Evolutionary conservation across 2,888 invertebrate species (phyloP), one percentile per base, ranked within the genome.

Genomic region (Eupelmus urozonus): DNA sequence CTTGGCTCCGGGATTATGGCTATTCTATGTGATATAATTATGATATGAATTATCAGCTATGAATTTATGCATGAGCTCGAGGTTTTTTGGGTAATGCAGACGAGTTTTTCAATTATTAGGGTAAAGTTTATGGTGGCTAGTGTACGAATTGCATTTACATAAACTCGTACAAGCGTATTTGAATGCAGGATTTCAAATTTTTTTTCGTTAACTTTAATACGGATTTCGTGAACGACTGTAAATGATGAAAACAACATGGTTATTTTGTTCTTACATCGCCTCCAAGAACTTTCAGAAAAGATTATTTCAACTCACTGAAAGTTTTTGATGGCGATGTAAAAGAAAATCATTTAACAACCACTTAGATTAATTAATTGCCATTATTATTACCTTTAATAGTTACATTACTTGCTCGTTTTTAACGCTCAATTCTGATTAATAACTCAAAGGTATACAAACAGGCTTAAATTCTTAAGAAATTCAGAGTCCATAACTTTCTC

Each of bases 401-500:
- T 65, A 25, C 27, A 29, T 45, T 45, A n/a, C 18, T n/a, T 27
- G 16, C 27, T 45, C n/a, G 45, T 59, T 45, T 59, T 70, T 40
- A 34, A 25, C 23, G 40, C 18, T 53, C 53, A 16, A 13, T n/a
- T 13, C 25, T 67, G 71, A 72, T 72, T 34, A 53, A 72, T 62
- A 62, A 49, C 53, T 23, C 25, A 16, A 2, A n/a, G 20, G 49
- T 20, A 70, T 20, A 53, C 18, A 62, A 71, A 40, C 71, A 27
- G 23, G 49, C 34, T 23, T 25, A 27, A 59, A 59, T 70, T 70
- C 70, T 53, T 53, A 27, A 34, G 66, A 34, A 34, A 66, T 34
- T 51, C n/a, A 57, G 16, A 7, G 23, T 49, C 29, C 49, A 60
- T 73, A 34, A 66, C 74, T 74, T 74, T 74, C 74, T 74, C 49